Conservation (phyloP, 2,797 vertebrate species). For the Danio jaintianensis region DNA sequence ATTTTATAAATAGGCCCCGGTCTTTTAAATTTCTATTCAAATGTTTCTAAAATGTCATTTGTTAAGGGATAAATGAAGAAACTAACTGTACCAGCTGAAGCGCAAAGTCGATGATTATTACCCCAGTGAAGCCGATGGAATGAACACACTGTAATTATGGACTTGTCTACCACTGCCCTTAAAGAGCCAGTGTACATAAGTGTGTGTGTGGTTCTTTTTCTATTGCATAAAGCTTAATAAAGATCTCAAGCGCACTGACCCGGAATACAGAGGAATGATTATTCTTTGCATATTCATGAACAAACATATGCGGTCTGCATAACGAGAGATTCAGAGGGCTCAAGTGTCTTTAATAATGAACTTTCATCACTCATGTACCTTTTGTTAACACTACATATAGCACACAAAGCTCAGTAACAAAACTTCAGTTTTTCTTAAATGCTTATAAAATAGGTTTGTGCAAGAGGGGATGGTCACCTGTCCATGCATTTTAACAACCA, state of each 20-base stretch:
- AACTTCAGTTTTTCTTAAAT: conserved; percentile 5
- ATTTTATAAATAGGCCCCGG: too few species aligned
- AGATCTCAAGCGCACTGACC: conserved; percentile 54
- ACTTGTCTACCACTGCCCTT: conserved; percentile 36
- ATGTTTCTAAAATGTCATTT: conserved; percentile 15
- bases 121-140: conserved; percentile 25
- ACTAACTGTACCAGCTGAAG: conserved; percentile 24
- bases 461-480: neutral
- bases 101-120: conserved; percentile 12
- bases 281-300: conserved; percentile 8
- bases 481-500: neutral
- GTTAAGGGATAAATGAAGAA: neutral
- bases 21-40: neutral
- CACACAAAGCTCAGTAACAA: conserved; percentile 20
- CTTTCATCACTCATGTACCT: neutral
- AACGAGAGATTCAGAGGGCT: neutral
- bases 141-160: conserved; percentile 20
- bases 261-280: conserved; percentile 8
- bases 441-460: conserved; percentile 18
- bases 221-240: conserved; percentile 63
- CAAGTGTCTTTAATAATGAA: conserved; percentile 33
- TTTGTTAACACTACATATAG: conserved; percentile 7
- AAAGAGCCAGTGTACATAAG: conserved; percentile 54
- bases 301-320: conserved; percentile 12
- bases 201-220: conserved; percentile 59